Base-by-base conservation (phyloP, 2,888 invertebrate species). In the Drosophila kambysellisi region DNA sequence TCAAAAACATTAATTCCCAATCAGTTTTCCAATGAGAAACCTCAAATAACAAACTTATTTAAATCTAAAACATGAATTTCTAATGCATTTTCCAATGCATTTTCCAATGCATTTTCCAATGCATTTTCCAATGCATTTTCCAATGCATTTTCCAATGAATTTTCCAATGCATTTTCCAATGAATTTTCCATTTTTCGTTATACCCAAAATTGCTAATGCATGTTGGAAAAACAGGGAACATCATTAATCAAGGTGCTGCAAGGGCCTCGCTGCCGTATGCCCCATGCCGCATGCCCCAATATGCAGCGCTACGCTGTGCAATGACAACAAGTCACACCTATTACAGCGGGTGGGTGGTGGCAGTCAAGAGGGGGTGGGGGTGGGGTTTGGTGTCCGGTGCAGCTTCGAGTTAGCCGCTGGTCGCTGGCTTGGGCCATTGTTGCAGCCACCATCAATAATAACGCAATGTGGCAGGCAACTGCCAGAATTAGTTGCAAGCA, bases 401-500 rank as follows among this genome's bases (percentile, higher is more conserved):
- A 20, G 37, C 52, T 25, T 15, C 35, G 15, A 29, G 56, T 43
- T 43, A 41, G 68, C 57, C 61, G 32, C 30, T 62, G 69, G 68
- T 20, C 63, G 43, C 30, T 25, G 37, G 46, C 37, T 33, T 56
- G 61, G 53, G 63, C 80, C 80, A 83, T 83, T 83, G 86, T 85
- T 81, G 76, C 70, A 56, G 76, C 56, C 66, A 77, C 81, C 87
- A 85, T 85, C 85, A 85, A 85, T 85, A 85, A 87, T 87, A 87
- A 84, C 82, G 84, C 87, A 85, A 84, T 79, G 84, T 87, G 82
- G 83, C 84, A 86, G 79, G 60, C 73, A 85, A 78, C 89, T 88
- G 88, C 82, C 90, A 88, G 76, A 83, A 89, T 88, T 90, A 82
- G 89, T 90, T 82, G 78, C 83, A 83, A 81, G 81, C 71, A 88